Percentiles rank a stretch among this genome's conserved stretches.
These are phyloP conservation scores for Ptychochromis oligacanthus DNA, from an alignment of 2,113 vertebrate genomes.

Conservation along the genomic window DNA sequence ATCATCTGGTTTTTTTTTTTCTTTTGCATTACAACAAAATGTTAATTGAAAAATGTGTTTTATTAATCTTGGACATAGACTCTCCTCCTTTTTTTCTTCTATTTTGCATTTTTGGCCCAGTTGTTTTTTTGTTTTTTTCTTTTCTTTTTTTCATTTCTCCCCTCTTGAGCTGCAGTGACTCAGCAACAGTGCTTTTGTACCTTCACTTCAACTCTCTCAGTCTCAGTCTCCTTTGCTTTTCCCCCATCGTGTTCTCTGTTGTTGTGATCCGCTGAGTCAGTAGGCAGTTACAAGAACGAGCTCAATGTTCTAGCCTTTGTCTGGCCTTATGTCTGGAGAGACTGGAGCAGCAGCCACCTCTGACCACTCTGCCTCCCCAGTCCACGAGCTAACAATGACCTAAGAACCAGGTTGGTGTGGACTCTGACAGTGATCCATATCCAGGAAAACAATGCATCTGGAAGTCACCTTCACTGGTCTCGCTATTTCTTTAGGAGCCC, in stretches of 20 bases:
- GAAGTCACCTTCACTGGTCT: background rate
- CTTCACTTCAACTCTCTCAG: background rate
- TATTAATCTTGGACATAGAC: background rate
- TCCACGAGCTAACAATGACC: conserved; percentile 22
- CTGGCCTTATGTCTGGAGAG: conserved; percentile 24
- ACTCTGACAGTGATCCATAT: background rate
- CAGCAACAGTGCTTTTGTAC: conserved; percentile 4
- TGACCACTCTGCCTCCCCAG: conserved; percentile 18
- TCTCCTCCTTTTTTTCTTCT: background rate
- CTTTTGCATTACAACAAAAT: background rate
- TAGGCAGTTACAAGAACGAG: conserved; percentile 19
- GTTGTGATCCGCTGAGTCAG: conserved; percentile 36
- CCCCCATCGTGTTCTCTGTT: background rate
- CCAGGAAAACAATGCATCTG: background rate
- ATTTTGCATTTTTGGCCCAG: no score
- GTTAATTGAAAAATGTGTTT: background rate
- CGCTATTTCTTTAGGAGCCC: background rate
- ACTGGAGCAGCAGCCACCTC: conserved; percentile 36
- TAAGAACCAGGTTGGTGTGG: background rate
- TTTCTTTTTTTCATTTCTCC: background rate
- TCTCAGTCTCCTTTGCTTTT: background rate
- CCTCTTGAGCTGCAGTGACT: conserved; percentile 6
- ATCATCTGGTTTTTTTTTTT: background rate
- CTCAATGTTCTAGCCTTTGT: conserved; percentile 35
- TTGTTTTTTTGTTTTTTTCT: no score